A percentile compares a stretch with the other conserved stretches of the same genome.
phyloP scores from a whole-genome alignment of 2,888 invertebrate species.

The Gibbula magus region DNA sequence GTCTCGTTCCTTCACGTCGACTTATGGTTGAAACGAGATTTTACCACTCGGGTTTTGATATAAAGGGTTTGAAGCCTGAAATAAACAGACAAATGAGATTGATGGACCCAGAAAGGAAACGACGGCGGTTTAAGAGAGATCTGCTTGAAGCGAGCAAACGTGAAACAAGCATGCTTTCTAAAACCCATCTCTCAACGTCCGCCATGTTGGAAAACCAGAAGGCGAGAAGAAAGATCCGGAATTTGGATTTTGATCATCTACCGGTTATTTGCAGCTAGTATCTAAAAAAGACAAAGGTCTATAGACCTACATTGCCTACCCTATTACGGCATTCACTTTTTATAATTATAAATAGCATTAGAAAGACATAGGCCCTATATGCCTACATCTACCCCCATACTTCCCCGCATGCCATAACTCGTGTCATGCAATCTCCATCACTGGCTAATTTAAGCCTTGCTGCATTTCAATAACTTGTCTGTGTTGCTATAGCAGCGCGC shows the following conservation, averaged over 20 bases:
- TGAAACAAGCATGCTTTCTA: conserved; percentile 15
- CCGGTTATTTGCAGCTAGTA: too few species aligned
- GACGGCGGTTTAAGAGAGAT: neutral
- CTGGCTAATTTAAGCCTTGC: too few species aligned
- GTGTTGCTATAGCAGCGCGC: too few species aligned
- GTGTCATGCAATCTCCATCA: too few species aligned
- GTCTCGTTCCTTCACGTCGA: neutral
- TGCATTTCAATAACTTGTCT: too few species aligned
- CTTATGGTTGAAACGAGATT: conserved; percentile 1
- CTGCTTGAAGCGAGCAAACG: conserved; percentile 8
- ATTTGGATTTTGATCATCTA: neutral
- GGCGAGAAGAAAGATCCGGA: neutral
- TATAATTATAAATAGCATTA: too few species aligned
- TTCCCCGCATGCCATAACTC: too few species aligned
- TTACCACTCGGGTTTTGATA: conserved; percentile 17
- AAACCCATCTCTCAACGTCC: neutral
- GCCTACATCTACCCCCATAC: too few species aligned
- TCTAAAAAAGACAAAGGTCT: too few species aligned
- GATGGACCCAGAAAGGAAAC: conserved; percentile 12
- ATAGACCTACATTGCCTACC: too few species aligned
- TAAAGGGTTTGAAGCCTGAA: conserved; percentile 14
- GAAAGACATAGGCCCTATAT: too few species aligned
- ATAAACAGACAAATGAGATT: neutral
- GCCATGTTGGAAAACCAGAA: conserved; percentile 16
- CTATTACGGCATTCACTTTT: too few species aligned